phyloP scores from a whole-genome alignment of 2,113 vertebrate species.

The Sarotherodon lohbergeri region DNA sequence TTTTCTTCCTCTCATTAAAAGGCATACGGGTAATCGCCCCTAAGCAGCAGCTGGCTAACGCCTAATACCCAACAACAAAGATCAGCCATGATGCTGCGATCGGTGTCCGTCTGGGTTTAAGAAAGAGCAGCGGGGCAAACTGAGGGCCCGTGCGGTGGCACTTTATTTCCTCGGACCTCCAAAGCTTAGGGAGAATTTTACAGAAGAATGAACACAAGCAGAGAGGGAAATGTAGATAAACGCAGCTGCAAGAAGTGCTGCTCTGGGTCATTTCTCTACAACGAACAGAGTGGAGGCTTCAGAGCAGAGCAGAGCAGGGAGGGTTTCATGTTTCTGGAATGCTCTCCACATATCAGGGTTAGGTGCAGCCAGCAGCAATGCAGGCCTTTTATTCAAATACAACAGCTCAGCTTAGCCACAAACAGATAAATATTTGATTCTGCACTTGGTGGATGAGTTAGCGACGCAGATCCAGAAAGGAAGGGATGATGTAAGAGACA shows the following conservation, averaged over 20 bases:
- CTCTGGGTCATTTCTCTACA: not conserved
- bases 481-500: not conserved
- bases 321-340: not conserved
- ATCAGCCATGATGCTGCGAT: conserved; percentile 13
- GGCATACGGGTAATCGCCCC: conserved; percentile 53
- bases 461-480: not conserved
- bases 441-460: not conserved
- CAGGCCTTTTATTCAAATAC: not conserved
- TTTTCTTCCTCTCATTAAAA: conserved; percentile 65
- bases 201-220: not conserved
- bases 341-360: not conserved
- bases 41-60: conserved; percentile 50
- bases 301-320: not conserved
- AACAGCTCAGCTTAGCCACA: not conserved
- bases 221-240: not conserved
- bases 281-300: not conserved
- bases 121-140: not conserved
- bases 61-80: conserved; percentile 53
- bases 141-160: not conserved
- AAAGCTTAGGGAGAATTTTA: not conserved
- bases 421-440: not conserved
- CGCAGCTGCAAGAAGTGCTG: not conserved
- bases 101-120: not conserved
- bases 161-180: not conserved
- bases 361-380: not conserved